Conservation (phyloP, 2,888 invertebrate genomes). For the Dasypolia templi region DNA sequence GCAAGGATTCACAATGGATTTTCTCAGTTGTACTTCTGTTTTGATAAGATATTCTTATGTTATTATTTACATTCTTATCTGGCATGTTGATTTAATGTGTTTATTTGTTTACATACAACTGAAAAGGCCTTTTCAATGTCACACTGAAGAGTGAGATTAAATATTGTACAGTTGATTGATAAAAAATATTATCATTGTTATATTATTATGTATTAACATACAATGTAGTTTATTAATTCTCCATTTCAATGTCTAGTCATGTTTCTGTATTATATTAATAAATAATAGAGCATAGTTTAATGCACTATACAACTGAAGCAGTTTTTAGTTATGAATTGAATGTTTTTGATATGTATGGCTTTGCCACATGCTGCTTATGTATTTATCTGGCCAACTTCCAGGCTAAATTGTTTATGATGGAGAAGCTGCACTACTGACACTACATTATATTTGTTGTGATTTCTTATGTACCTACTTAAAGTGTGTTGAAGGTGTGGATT, state of each 20-base stretch:
- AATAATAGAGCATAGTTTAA: constrained; percentile 19
- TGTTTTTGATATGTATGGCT: constrained; percentile 67
- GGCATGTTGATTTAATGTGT: constrained; percentile 45
- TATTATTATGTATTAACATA: too few relatives aligned
- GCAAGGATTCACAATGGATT: constrained; percentile 43
- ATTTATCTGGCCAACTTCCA: constrained; percentile 80
- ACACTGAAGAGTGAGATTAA: constrained; percentile 32
- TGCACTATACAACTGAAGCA: constrained; percentile 19
- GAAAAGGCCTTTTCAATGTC: constrained; percentile 56
- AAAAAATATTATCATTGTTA: constrained; percentile 4
- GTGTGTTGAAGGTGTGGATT: constrained; percentile 17
- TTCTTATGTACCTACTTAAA: too few relatives aligned
- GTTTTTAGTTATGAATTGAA: constrained; percentile 54
- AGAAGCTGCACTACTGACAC: constrained; percentile 71
- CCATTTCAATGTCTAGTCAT: constrained; percentile 11
- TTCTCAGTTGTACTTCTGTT: constrained; percentile 10
- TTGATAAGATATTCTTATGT: constrained; percentile 32
- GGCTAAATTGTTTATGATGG: constrained; percentile 72
- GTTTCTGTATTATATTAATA: neutral
- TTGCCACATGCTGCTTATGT: constrained; percentile 66
- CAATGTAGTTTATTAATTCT: constrained; percentile 9
- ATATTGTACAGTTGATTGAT: constrained; percentile 33
- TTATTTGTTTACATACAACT: constrained; percentile 61
- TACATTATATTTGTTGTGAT: constrained; percentile 69
- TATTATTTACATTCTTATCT: constrained; percentile 60